Percentiles rank a stretch among this genome's conserved stretches.
phyloP scores from a whole-genome alignment of 2,797 vertebrate species.

The Darevskia nairensis region DNA sequence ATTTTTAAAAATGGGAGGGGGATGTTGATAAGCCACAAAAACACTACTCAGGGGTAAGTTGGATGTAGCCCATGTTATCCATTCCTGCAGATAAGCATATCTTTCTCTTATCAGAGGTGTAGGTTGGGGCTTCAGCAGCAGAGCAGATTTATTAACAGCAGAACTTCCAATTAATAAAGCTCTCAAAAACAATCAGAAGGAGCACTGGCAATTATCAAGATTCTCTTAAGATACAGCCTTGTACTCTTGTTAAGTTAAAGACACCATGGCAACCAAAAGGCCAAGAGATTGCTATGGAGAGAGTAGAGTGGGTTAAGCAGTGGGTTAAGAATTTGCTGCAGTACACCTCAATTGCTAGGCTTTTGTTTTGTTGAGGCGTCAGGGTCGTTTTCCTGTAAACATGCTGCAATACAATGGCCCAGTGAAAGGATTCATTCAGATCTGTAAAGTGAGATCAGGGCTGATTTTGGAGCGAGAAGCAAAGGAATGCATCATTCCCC shows the following conservation, averaged over 20 bases:
- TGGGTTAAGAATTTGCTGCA: neutral
- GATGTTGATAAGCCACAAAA: too few relatives aligned
- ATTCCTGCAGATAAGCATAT: neutral
- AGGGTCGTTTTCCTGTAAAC: neutral
- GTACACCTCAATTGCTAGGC: neutral
- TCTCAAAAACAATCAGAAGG: neutral
- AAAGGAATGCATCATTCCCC: conserved; percentile 21
- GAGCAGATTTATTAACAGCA: neutral
- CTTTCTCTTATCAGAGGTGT: neutral
- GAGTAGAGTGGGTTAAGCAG: neutral
- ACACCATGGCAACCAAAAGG: neutral
- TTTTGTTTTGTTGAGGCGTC: neutral
- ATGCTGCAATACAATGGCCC: neutral
- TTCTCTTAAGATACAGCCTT: neutral
- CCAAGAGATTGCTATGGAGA: neutral
- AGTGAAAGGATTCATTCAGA: conserved; percentile 15
- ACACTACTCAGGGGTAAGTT: too few relatives aligned
- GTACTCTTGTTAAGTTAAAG: neutral
- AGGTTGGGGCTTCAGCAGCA: neutral
- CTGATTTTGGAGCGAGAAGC: conserved; percentile 14
- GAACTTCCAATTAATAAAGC: neutral
- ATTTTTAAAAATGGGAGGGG: too few relatives aligned
- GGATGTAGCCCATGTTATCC: too few relatives aligned
- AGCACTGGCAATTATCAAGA: neutral
- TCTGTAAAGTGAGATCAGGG: conserved; percentile 36